Evolutionary conservation across 2,797 vertebrate species (phyloP), one percentile per base, ranked within the genome.

Genomic region (Acrossocheilus wenchowensis): DNA sequence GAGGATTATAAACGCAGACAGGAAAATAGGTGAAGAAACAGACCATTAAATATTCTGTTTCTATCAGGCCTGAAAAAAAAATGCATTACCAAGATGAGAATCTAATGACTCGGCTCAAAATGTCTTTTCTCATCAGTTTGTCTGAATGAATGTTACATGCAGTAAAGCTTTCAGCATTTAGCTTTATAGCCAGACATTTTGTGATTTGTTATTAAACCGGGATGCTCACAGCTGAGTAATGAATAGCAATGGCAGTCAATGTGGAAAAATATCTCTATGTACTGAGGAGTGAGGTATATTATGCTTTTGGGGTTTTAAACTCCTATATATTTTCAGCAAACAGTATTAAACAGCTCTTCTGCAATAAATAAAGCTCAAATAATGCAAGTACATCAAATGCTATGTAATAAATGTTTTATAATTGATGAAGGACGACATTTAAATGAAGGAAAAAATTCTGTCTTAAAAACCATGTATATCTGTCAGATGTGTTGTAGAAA

Each of bases 341-440:
- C 86, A 87, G 86, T 87, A 87, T 87, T 87, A 87, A 66, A 50
- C 14, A n/a, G 26, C 43, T 41, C 26, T 60, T 74, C 41, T 72
- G 12, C n/a, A 60, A 34, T 8, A 21, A 12, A 50, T 15, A 50
- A 45, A 23, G 11, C 19, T 34, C 34, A 54, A 34, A 83, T 83
- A 8, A n/a, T 62, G 43, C 9, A 19, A 64, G 57, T 74, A 6
- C 41, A 83, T 62, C 30, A 45, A 17, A 11, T 62, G 3, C 4
- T 36, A 45, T 17, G 19, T 39, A 39, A 30, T 62, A 62, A 19
- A 60, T 39, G 57, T 62, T 45, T 64, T 30, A 34, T 8, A 43
- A 43, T 7, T 30, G 14, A 83, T 73, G n/a, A 74, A 73, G 81
- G 50, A 73, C 15, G 43, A 30, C 0, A 57, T 73, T 41, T 41